A percentile compares a stretch with the other conserved stretches of the same genome.
Conservation (phyloP, 2,797 vertebrate species). For the Rhabdophis nuchalis region DNA sequence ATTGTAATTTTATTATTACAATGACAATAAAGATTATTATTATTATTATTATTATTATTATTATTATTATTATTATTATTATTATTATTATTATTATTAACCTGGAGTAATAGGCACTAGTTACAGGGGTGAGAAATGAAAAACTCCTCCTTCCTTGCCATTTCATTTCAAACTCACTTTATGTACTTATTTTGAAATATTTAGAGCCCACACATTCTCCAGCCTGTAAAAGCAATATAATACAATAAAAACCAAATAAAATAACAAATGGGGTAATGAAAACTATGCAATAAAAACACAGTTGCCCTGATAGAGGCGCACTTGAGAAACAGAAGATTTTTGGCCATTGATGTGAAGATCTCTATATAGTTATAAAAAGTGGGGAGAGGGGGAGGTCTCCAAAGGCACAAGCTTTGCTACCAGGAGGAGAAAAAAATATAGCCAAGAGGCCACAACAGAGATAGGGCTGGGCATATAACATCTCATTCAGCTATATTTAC, state of each 20-base stretch:
- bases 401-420: background rate
- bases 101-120: background rate
- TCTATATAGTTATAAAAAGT: background rate
- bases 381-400: accelerated
- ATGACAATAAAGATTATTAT: too few species aligned
- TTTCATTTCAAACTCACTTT: background rate
- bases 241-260: background rate
- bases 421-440: background rate
- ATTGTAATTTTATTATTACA: too few species aligned
- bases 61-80: too few species aligned
- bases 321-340: background rate
- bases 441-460: background rate
- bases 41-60: too few species aligned
- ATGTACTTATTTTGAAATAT: background rate
- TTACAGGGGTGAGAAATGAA: background rate
- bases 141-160: background rate
- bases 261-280: background rate
- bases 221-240: background rate
- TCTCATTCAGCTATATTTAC: background rate
- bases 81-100: too few species aligned
- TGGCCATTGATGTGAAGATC: background rate
- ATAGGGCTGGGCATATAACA: background rate
- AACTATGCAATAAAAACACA: background rate
- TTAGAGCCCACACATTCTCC: background rate
- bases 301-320: background rate